Evolutionary conservation across 2,888 invertebrate genomes (phyloP).

Genomic region (Tenodera sinensis): DNA sequence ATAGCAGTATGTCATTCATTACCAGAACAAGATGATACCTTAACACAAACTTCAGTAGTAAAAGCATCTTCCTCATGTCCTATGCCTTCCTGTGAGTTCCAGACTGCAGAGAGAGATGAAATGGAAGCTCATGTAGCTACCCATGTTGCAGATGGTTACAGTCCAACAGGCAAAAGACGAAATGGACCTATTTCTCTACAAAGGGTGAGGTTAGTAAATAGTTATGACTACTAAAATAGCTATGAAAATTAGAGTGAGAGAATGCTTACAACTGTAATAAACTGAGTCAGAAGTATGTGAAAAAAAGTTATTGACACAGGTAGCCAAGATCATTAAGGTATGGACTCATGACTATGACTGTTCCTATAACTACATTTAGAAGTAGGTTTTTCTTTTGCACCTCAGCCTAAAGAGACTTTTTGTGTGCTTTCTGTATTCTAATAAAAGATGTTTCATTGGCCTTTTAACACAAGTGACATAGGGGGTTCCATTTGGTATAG

Average conservation of each 20-base stretch:
- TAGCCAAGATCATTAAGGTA: too few species aligned
- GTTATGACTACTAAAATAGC: neutral
- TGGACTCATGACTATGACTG: too few species aligned
- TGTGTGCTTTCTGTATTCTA: too few species aligned
- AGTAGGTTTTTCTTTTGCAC: too few species aligned
- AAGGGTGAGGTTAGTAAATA: constrained; percentile 45
- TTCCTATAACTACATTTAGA: too few species aligned
- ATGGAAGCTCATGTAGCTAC: constrained; percentile 47
- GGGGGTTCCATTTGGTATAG: too few species aligned
- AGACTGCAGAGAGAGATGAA: constrained; percentile 45
- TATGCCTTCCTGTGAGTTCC: constrained; percentile 38
- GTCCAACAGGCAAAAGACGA: constrained; percentile 46
- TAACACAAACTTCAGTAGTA: constrained; percentile 31
- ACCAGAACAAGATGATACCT: constrained; percentile 31
- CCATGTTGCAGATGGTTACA: constrained; percentile 47
- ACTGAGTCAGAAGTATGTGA: too few species aligned
- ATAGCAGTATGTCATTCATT: constrained; percentile 43
- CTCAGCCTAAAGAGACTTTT: too few species aligned
- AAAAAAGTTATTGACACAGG: too few species aligned
- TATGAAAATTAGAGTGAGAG: neutral
- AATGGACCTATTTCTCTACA: constrained; percentile 41
- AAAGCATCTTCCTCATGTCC: constrained; percentile 33
- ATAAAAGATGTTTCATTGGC: too few species aligned
- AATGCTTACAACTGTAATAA: too few species aligned
- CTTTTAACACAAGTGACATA: too few species aligned